Percentiles rank a stretch among this genome's conserved stretches.
Conservation (phyloP, 2,113 vertebrate genomes). For the Percina caprodes region DNA sequence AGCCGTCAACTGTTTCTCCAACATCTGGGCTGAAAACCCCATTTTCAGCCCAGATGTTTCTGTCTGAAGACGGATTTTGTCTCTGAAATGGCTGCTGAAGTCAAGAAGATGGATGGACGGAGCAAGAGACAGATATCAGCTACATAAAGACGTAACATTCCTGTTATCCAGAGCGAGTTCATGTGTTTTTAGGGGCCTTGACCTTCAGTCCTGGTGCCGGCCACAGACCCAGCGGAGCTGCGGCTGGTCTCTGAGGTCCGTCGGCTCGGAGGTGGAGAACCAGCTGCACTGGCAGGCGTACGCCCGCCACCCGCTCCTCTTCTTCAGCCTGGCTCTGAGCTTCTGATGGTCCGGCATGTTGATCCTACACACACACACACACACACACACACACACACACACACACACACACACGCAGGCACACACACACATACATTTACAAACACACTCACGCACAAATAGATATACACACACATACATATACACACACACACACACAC, state of each 20-base stretch:
- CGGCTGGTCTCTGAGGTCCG: slow-evolving; percentile 83
- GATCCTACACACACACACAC: slow-evolving; percentile 84
- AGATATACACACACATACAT: too few species aligned
- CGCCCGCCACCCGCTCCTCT: slow-evolving; percentile 87
- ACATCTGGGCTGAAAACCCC: background rate
- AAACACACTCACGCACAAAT: too few species aligned
- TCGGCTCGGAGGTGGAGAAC: slow-evolving; percentile 83
- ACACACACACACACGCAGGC: too few species aligned
- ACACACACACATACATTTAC: too few species aligned
- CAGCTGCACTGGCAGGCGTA: slow-evolving; percentile 98
- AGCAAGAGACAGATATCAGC: background rate
- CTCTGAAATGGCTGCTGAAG: background rate
- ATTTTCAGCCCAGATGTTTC: background rate
- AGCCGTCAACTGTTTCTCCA: background rate
- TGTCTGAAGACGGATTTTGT: background rate
- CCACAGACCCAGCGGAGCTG: slow-evolving; percentile 95
- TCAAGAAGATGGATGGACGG: background rate
- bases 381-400: background rate
- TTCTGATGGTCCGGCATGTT: slow-evolving; percentile 92
- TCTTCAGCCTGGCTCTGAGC: slow-evolving; percentile 86
- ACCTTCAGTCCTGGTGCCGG: too few species aligned
- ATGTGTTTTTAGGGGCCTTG: too few species aligned
- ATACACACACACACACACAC: too few species aligned
- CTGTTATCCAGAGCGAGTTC: background rate
- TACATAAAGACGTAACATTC: background rate